Evolutionary conservation across 2,113 vertebrate species (phyloP).

Genomic region (Symphodus melops): DNA sequence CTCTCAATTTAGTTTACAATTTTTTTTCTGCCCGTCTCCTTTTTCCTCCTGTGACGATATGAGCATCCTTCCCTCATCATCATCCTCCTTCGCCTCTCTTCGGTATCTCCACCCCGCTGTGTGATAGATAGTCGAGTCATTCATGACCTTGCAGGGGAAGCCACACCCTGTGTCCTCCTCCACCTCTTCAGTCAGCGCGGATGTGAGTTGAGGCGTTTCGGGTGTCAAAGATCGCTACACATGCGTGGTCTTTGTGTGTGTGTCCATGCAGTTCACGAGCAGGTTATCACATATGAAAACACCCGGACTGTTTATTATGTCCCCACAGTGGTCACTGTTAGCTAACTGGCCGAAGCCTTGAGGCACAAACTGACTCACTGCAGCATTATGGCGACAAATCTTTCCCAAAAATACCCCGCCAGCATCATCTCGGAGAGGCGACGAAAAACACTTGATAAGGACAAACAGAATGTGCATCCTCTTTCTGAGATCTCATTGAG

Average conservation of each 20-base stretch:
- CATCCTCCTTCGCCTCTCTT: constrained; percentile 13
- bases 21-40: background rate
- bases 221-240: background rate
- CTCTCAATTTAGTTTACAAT: constrained; percentile 6
- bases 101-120: constrained; percentile 63
- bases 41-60: constrained; percentile 13
- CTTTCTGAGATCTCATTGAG: constrained; percentile 7
- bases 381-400: constrained; percentile 54
- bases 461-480: constrained; percentile 9
- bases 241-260: constrained; percentile 1
- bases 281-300: constrained; percentile 15
- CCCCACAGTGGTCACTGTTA: constrained; percentile 20
- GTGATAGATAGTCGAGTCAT: constrained; percentile 69
- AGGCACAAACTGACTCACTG: constrained; percentile 41
- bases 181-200: constrained; percentile 10
- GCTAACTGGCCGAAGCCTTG: constrained; percentile 25
- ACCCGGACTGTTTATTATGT: background rate
- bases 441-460: constrained; percentile 10
- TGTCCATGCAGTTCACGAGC: constrained; percentile 10
- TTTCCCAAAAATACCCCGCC: constrained; percentile 46
- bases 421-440: constrained; percentile 13
- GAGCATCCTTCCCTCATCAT: background rate
- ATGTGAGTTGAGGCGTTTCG: too few relatives aligned
- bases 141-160: constrained; percentile 69
- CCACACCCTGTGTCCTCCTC: constrained; percentile 68